Base-by-base conservation (phyloP, 2,113 vertebrate species). In the Symphodus melops region DNA sequence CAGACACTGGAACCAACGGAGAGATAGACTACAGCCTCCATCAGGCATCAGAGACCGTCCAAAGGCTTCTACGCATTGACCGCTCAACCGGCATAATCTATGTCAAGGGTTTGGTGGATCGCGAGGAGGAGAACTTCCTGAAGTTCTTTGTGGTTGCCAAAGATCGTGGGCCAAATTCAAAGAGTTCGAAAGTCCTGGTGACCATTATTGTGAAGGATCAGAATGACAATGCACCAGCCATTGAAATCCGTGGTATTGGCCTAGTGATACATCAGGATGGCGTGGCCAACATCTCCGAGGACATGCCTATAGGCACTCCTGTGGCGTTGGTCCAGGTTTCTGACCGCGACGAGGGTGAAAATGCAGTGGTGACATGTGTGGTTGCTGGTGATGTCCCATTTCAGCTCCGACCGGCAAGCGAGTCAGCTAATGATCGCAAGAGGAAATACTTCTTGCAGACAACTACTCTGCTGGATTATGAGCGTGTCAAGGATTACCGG, bases 371-470 rank as follows among this genome's bases (percentile, higher is more conserved):
- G 68, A 99, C 97, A 0, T 99, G 97, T 0, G 97, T 99, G 53
- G 97, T 99, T 9, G 97, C 97, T 0, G 96, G 97, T 0, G 97
- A 99, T 0, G 98, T 98, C 14, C 98, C 98, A 0, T 99, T 99
- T 85, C 97, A 99, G 89, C 93, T 99, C 3, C 94, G 95, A 23
- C 96, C 97, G 68, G 96, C 96, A 6, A 97, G 96, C 0, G 97
- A 98, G 76, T 96, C 96, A 0, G 94, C 95, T 57, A 99, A 95
- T 0, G 97, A 99, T 78, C 96, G 95, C 70, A 98, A 97, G 91
- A 97, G 97, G 92, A 99, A 99, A 62, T 99, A 98, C 80, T 99
- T 99, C 90, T 92, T 99, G 44, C 97, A 98, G 91, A 99, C 97
- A 0, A 99, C 98, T 10, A 98, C 96, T 0, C 93, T 95, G 0